A percentile compares a stretch with the other conserved stretches of the same genome.
Evolutionary conservation across 2,113 vertebrate genomes (phyloP).

Genomic region (Cacatua alba): DNA sequence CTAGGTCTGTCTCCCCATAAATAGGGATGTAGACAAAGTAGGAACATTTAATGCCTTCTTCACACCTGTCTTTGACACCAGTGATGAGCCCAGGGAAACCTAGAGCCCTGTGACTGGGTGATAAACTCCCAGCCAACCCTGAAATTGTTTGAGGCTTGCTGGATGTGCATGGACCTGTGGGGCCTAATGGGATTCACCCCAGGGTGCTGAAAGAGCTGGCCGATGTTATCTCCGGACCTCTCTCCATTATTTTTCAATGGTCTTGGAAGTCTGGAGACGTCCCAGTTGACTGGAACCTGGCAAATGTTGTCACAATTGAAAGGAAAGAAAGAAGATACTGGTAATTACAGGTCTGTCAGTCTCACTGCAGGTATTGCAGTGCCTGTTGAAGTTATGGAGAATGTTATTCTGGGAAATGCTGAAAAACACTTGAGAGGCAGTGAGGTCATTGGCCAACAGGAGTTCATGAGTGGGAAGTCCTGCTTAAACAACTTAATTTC

Average conservation of each 20-base stretch:
- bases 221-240: fast-evolving
- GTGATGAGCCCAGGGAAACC: too few species aligned
- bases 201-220: neutral
- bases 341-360: neutral
- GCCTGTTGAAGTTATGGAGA: neutral
- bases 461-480: fast-evolving
- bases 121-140: neutral
- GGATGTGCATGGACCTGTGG: neutral
- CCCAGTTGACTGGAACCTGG: neutral
- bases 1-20: neutral
- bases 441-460: fast-evolving
- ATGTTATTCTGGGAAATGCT: neutral
- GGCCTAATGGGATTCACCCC: neutral
- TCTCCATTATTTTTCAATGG: neutral
- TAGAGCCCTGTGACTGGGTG: too few species aligned
- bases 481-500: neutral
- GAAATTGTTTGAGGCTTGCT: neutral
- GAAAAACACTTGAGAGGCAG: neutral
- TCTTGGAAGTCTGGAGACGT: neutral
- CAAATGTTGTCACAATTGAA: neutral
- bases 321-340: neutral
- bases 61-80: neutral
- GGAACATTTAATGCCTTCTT: neutral
- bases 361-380: neutral
- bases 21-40: neutral